Percentiles rank a stretch among this genome's conserved stretches.
These are phyloP conservation scores for Xestoiulus laeticollis DNA, from an alignment of 2,888 invertebrate species.

Conservation along the genomic window DNA sequence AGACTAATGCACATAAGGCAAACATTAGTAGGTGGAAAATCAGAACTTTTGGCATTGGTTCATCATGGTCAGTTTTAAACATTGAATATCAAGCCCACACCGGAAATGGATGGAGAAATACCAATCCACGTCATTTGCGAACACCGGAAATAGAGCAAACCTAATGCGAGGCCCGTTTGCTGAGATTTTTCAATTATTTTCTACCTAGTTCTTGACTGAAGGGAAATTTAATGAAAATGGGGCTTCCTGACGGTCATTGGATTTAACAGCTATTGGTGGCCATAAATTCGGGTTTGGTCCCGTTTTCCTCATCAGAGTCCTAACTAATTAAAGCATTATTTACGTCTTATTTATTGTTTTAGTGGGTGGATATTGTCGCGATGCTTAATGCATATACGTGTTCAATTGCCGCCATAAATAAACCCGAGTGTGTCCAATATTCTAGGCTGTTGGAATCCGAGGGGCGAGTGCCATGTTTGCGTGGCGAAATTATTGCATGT, in stretches of 20 bases:
- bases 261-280: not conserved
- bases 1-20: too few relatives aligned
- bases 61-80: not conserved
- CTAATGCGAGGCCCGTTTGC: not conserved
- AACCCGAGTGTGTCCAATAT: not conserved
- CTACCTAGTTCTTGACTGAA: too few relatives aligned
- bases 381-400: not conserved
- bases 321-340: not conserved
- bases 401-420: constrained; percentile 15
- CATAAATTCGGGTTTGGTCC: not conserved
- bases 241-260: not conserved
- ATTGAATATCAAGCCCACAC: not conserved
- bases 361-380: not conserved
- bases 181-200: not conserved
- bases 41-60: not conserved
- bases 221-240: too few relatives aligned
- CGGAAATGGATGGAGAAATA: not conserved
- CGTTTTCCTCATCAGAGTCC: not conserved
- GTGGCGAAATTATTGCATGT: not conserved
- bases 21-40: not conserved
- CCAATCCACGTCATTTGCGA: not conserved
- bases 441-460: not conserved
- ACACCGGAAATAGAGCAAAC: not conserved
- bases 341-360: constrained; percentile 37
- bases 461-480: not conserved